Percentiles rank a stretch among this genome's conserved stretches.
Conservation (phyloP, 2,797 vertebrate genomes). For the Hafferia zeledoni region DNA sequence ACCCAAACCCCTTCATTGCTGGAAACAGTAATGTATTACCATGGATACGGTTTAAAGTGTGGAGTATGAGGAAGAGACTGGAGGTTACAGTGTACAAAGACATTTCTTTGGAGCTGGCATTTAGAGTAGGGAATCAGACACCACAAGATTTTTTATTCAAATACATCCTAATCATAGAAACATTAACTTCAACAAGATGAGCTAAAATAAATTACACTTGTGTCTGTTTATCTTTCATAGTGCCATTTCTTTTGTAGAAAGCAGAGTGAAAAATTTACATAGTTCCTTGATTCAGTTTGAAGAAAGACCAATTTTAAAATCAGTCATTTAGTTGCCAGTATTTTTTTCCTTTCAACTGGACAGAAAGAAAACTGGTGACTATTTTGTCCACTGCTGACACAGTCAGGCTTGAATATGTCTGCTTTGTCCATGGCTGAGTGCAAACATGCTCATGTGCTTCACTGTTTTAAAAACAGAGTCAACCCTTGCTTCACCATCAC, state of each 20-base stretch:
- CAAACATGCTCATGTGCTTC: not conserved
- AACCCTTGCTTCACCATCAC: not conserved
- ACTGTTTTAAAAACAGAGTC: not conserved
- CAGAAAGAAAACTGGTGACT: not conserved
- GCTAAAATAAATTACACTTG: not conserved
- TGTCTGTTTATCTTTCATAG: not conserved
- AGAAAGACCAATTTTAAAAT: not conserved
- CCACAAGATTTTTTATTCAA: not conserved
- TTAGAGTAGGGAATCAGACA: not conserved
- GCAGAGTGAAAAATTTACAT: not conserved
- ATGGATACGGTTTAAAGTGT: constrained; percentile 57
- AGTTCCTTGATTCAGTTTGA: not conserved
- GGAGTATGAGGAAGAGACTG: not conserved
- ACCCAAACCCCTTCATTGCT: constrained; percentile 10
- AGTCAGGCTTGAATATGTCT: not conserved
- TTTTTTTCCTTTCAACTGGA: not conserved
- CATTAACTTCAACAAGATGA: constrained; percentile 15
- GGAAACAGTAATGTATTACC: constrained; percentile 32
- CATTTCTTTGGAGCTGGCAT: constrained; percentile 10
- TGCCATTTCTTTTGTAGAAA: not conserved
- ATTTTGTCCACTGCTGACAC: not conserved
- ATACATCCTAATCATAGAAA: not conserved
- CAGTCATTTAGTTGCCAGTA: not conserved
- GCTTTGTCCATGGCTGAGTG: not conserved
- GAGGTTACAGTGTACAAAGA: not conserved